These are phyloP conservation scores for Canis aureus DNA, from an alignment of 2,113 vertebrate species.

Conservation along the genomic window DNA sequence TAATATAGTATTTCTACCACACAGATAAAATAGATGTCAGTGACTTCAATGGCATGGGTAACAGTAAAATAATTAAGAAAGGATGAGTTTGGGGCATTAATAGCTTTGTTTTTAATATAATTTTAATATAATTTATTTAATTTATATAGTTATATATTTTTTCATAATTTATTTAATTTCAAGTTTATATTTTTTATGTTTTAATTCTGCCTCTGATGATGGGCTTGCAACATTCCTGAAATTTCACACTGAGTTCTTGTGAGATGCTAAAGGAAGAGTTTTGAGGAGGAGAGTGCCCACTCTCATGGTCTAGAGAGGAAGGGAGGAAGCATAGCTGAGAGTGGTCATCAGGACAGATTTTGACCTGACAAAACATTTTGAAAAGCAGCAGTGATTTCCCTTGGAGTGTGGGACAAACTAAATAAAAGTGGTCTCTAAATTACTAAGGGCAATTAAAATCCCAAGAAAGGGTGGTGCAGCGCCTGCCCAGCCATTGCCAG, in stretches of 20 bases:
- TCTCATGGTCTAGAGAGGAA: fast-evolving
- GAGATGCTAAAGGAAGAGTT: background rate
- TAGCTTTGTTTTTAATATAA: background rate
- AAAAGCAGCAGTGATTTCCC: background rate
- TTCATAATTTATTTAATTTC: background rate
- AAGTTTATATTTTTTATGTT: background rate
- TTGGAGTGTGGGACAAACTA: background rate
- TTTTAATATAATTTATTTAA: background rate
- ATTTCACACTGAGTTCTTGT: background rate
- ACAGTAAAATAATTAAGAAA: background rate
- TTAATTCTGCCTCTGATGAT: background rate
- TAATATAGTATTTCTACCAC: background rate
- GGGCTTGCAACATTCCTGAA: background rate
- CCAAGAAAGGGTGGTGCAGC: background rate
- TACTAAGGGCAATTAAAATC: background rate
- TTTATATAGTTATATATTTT: background rate
- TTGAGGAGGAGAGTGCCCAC: too few relatives aligned
- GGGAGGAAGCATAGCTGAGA: background rate
- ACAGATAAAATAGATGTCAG: background rate
- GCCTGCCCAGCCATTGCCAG: background rate
- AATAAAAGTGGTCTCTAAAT: background rate
- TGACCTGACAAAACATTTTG: background rate
- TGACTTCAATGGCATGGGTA: background rate
- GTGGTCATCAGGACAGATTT: background rate
- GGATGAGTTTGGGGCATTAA: background rate